Base-by-base conservation (phyloP, 2,888 invertebrate species). In the Norana najaformis region DNA sequence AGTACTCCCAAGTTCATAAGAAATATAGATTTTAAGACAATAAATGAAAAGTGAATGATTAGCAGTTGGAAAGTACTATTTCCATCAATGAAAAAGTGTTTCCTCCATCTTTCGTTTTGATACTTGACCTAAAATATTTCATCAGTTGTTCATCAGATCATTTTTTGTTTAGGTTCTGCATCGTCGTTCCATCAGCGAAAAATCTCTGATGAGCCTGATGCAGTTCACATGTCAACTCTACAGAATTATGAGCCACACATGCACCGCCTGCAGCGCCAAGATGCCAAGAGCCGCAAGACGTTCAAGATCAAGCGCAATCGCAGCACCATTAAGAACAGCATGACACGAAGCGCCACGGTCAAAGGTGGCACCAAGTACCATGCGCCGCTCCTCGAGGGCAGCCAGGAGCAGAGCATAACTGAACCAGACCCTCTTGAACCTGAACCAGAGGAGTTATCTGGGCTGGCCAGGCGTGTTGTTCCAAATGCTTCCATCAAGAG, bases 231-330 rank as follows among this genome's bases (percentile, higher is more conserved):
- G 37, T 85, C 85, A 23, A 38, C 36, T 20, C 88, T 41, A 35
- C 41, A 47, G n/a, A 53, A 88, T 41, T 39, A 41, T 18, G 90
- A 90, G 30, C 35, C 89, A 14, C 69, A 89, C 88, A 83, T 89
- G 88, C 98, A 95, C 92, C 93, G 95, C 11, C 96, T 98, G 90
- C 98, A 98, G 94, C 96, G 98, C 36, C 97, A 98, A 90, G 98
- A 98, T 95, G 98, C 98, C 69, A 98, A 98, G 94, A 98, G 98
- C 93, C 96, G 98, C 93, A 98, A 98, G 95, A 98, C 98, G 0
- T 98, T 98, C 95, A 96, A 98, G 91, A 94, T 94, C 91, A 94
- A 94, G 90, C 92, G 94, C 11, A 90, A 91, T 88, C 90, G 91
- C 47, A 92, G 91, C 89, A 92, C 92, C 11, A 91, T 92, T 88